Percentiles rank a stretch among this genome's conserved stretches.
These are phyloP conservation scores for Sceloporus tristichus DNA, from an alignment of 2,113 vertebrate genomes.

Conservation along the genomic window DNA sequence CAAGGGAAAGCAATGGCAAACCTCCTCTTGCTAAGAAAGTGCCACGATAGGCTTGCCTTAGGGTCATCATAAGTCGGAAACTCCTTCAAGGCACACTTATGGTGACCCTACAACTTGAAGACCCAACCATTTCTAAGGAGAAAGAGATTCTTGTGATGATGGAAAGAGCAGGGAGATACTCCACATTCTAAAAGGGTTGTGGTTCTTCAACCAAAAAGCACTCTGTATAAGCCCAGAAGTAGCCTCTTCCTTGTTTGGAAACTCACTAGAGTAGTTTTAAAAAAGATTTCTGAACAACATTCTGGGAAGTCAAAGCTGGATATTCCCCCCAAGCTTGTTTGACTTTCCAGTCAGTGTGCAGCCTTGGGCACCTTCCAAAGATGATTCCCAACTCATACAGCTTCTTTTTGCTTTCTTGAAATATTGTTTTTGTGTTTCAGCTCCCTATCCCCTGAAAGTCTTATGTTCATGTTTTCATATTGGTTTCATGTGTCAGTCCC, in stretches of 20 bases:
- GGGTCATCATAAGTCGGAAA: too few relatives aligned
- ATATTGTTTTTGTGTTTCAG: background rate
- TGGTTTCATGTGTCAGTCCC: background rate
- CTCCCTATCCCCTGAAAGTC: background rate
- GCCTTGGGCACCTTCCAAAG: background rate
- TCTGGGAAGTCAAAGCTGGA: too few relatives aligned
- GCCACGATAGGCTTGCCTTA: too few relatives aligned
- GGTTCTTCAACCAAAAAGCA: background rate
- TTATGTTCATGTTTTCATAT: too few relatives aligned
- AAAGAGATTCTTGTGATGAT: background rate
- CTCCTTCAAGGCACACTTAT: too few relatives aligned
- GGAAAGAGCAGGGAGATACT: background rate
- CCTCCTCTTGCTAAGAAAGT: too few relatives aligned
- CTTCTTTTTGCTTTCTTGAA: background rate
- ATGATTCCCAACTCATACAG: background rate
- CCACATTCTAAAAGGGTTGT: background rate
- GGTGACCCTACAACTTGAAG: too few relatives aligned
- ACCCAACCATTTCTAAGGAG: background rate
- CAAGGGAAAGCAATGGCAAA: too few relatives aligned
- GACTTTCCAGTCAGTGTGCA: background rate
- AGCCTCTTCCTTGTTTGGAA: background rate
- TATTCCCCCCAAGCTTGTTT: background rate
- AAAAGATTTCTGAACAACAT: background rate
- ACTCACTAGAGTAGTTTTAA: too few relatives aligned
- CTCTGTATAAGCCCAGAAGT: background rate